Percentiles rank a stretch among this genome's conserved stretches.
Conservation (phyloP, 2,113 vertebrate genomes). For the Gobio gobio region DNA sequence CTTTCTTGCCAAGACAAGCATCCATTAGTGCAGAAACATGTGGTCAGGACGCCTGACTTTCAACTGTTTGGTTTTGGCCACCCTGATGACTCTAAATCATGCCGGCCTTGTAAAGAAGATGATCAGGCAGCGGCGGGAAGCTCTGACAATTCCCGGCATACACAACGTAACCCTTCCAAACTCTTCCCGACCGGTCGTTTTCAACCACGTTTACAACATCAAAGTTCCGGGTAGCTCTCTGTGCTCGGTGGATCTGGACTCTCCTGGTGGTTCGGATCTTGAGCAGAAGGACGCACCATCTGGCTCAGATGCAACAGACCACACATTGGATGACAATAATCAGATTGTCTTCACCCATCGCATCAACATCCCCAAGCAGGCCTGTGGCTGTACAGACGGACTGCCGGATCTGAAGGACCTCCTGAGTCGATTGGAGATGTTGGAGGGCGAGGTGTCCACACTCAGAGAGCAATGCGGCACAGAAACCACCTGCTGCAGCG, state of each 20-base stretch:
- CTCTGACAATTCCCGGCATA: conserved; percentile 47
- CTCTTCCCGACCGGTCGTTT: conserved; percentile 85
- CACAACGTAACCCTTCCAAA: conserved; percentile 82
- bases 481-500: conserved; percentile 79
- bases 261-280: conserved; percentile 70
- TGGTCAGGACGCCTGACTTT: conserved; percentile 69
- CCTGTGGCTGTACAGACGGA: conserved; percentile 84
- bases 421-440: conserved; percentile 86
- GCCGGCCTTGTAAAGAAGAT: conserved; percentile 86
- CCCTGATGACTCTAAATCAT: conserved; percentile 68
- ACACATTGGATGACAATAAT: conserved; percentile 81
- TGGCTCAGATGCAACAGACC: conserved; percentile 76
- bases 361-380: conserved; percentile 90
- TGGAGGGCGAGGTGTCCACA: conserved; percentile 90
- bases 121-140: conserved; percentile 79
- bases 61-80: conserved; percentile 71
- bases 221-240: conserved; percentile 84
- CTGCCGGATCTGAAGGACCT: conserved; percentile 86
- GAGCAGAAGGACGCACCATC: conserved; percentile 60
- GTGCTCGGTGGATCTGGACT: conserved; percentile 87
- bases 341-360: conserved; percentile 96
- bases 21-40: conserved; percentile 73
- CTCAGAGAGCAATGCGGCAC: conserved; percentile 84
- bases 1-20: background rate
- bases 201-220: conserved; percentile 95